phyloP scores from a whole-genome alignment of 37 sponge, comb jelly and placozoan species.

The Mnemiopsis leidyi region DNA sequence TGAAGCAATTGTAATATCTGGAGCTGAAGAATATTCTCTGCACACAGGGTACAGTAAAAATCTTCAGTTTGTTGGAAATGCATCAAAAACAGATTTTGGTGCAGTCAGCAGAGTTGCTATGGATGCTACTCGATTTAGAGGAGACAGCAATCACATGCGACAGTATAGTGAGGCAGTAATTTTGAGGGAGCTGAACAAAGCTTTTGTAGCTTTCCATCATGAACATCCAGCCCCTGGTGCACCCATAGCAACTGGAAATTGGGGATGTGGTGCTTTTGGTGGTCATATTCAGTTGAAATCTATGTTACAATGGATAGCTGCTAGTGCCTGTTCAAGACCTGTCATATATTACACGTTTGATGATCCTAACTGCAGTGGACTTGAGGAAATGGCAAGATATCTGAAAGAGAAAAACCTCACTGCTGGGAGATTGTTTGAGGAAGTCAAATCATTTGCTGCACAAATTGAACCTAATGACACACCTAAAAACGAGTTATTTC shows the following conservation, averaged over 20 bases:
- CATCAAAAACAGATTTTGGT: slow-evolving; percentile 45
- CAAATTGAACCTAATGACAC: not conserved
- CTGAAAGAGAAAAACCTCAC: slow-evolving; percentile 69
- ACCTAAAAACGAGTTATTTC: slow-evolving; percentile 12
- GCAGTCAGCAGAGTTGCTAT: slow-evolving; percentile 75
- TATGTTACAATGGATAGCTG: slow-evolving; percentile 77
- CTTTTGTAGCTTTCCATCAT: slow-evolving; percentile 71
- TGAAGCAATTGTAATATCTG: slow-evolving; percentile 77
- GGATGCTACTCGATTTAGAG: slow-evolving; percentile 69
- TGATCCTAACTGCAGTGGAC: slow-evolving; percentile 57
- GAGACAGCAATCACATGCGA: not conserved
- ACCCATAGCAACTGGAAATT: slow-evolving; percentile 80
- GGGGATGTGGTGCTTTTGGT: slow-evolving; percentile 86
- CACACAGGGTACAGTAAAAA: slow-evolving; percentile 74
- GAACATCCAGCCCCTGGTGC: not conserved
- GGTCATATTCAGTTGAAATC: slow-evolving; percentile 75
- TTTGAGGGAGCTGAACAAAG: slow-evolving; percentile 72
- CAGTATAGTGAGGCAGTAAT: not conserved
- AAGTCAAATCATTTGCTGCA: not conserved
- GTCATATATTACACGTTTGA: slow-evolving; percentile 72
- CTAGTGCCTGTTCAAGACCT: slow-evolving; percentile 67
- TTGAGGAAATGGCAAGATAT: slow-evolving; percentile 33
- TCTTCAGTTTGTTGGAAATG: slow-evolving; percentile 68
- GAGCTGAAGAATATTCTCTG: slow-evolving; percentile 76
- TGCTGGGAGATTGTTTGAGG: slow-evolving; percentile 69